phyloP scores from a whole-genome alignment of 2,797 vertebrate genomes.

The Gouania willdenowi region DNA sequence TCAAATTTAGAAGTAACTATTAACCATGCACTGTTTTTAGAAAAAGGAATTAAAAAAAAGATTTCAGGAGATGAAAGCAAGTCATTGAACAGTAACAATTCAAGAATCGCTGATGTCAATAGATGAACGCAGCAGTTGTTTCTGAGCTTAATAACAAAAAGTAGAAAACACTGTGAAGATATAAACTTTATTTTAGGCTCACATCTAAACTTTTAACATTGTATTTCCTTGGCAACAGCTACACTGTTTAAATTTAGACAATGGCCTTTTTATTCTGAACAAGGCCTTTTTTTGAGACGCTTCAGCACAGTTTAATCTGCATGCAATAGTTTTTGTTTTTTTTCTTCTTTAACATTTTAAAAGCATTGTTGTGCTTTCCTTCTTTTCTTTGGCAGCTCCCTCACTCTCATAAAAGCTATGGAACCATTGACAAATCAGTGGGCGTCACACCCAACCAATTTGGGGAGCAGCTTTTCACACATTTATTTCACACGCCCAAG shows the following conservation, averaged over 20 bases:
- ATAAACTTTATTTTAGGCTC: too few relatives aligned
- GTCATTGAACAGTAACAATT: too few relatives aligned
- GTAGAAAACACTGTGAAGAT: too few relatives aligned
- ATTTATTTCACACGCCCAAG: constrained; percentile 49
- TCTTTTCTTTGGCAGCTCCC: constrained; percentile 33
- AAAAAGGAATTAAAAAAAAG: too few relatives aligned
- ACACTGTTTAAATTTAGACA: not conserved
- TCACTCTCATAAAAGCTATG: constrained; percentile 39
- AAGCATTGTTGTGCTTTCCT: constrained; percentile 10
- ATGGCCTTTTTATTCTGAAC: not conserved
- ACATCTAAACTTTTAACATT: too few relatives aligned
- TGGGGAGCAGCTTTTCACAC: constrained; percentile 46
- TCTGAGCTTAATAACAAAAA: too few relatives aligned
- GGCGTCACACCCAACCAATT: constrained; percentile 43
- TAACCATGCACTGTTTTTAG: too few relatives aligned
- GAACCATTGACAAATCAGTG: constrained; percentile 49
- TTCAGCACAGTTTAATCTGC: constrained; percentile 1
- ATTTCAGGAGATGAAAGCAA: too few relatives aligned
- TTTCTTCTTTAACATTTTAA: constrained; percentile 30
- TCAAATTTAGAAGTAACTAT: too few relatives aligned
- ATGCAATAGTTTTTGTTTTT: constrained; percentile 8
- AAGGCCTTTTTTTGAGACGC: not conserved
- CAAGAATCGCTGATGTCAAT: too few relatives aligned
- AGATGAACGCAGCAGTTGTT: too few relatives aligned
- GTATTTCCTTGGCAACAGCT: not conserved